These are phyloP conservation scores for Pseudomyrmex pallidus DNA, from an alignment of 1,140 invertebrate genomes.

Conservation along the genomic window DNA sequence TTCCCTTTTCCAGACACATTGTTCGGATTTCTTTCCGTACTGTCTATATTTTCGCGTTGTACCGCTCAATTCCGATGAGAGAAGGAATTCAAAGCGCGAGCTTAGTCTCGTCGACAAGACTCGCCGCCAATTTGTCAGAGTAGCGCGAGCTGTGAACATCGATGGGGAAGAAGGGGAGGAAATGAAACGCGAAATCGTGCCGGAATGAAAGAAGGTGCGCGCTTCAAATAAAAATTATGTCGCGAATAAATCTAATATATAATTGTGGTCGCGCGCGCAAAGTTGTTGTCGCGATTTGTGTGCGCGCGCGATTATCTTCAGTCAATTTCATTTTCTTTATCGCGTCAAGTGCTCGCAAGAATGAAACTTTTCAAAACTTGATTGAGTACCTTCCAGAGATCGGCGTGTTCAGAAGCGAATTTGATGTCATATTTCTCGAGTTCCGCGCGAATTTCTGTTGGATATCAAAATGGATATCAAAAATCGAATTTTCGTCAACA, in stretches of 20 bases:
- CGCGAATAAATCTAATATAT: conserved; percentile 49
- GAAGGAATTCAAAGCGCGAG: conserved; percentile 14
- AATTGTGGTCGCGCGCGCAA: conserved; percentile 17
- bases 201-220: conserved; percentile 24
- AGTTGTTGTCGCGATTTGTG: conserved; percentile 29
- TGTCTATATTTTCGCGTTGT: conserved; percentile 13
- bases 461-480: conserved; percentile 11
- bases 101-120: conserved; percentile 30
- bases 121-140: conserved; percentile 47
- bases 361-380: conserved; percentile 8
- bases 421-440: conserved; percentile 17
- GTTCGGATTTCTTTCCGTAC: conserved; percentile 23
- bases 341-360: conserved; percentile 8
- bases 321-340: conserved; percentile 18
- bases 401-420: conserved; percentile 22
- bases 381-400: conserved; percentile 5
- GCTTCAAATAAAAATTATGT: conserved; percentile 35
- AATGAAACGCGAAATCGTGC: conserved; percentile 37
- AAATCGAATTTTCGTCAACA: conserved; percentile 49
- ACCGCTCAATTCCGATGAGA: not conserved
- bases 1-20: not conserved
- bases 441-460: not conserved
- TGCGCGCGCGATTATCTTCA: conserved; percentile 27
- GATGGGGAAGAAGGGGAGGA: not conserved
- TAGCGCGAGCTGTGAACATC: conserved; percentile 28